Percentiles rank a stretch among this genome's conserved stretches.
These are phyloP conservation scores for Tenthredo amoena DNA, from an alignment of 2,888 invertebrate genomes.

Conservation along the genomic window DNA sequence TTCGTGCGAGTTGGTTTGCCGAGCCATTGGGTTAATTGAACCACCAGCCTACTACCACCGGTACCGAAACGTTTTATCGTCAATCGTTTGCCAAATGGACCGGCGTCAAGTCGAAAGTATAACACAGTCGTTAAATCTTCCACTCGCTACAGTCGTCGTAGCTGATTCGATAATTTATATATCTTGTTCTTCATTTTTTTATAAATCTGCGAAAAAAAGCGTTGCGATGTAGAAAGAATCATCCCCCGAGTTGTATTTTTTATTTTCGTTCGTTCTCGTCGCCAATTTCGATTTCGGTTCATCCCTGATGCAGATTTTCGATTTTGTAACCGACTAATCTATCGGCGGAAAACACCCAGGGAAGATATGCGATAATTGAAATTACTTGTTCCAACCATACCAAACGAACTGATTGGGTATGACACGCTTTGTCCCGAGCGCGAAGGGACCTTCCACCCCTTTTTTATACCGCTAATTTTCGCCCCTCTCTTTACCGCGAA, in stretches of 20 bases:
- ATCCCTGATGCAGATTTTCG: background rate
- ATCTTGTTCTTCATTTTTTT: background rate
- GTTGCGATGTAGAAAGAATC: background rate
- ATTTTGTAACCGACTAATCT: too few relatives aligned
- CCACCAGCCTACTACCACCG: background rate
- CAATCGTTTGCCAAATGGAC: slow-evolving; percentile 37
- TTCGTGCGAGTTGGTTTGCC: slow-evolving; percentile 25
- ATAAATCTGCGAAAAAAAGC: too few relatives aligned
- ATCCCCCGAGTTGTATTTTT: background rate
- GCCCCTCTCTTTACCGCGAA: background rate
- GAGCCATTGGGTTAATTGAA: slow-evolving; percentile 30
- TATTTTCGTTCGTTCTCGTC: too few relatives aligned
- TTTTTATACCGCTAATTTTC: background rate
- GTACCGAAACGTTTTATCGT: slow-evolving; percentile 21
- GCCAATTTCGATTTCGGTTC: background rate
- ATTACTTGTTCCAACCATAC: slow-evolving; percentile 22
- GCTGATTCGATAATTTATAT: background rate
- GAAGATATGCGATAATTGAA: slow-evolving; percentile 36
- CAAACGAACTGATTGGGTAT: background rate
- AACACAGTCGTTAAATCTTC: slow-evolving; percentile 35
- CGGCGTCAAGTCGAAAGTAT: slow-evolving; percentile 29
- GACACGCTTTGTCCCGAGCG: background rate
- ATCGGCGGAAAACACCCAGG: background rate
- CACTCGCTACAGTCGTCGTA: background rate
- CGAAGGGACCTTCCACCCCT: background rate